These are phyloP conservation scores for Sterna hirundo DNA, from an alignment of 2,113 vertebrate genomes.

Conservation along the genomic window DNA sequence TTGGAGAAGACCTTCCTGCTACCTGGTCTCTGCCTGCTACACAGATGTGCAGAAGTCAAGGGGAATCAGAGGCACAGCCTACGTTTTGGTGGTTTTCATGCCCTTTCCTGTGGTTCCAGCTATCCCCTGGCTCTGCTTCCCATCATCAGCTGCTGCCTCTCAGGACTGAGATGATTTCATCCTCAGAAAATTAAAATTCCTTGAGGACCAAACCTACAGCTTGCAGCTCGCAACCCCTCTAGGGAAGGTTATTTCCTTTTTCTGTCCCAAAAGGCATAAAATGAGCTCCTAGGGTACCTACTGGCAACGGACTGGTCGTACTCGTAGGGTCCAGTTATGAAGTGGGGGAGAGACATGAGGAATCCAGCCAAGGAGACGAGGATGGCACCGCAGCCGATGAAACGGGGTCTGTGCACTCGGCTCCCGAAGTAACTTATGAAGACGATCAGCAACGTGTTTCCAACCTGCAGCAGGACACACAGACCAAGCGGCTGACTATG, in stretches of 20 bases:
- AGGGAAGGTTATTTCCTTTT: not conserved
- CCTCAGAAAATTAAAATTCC: not conserved
- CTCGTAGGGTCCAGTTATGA: slow-evolving; percentile 79
- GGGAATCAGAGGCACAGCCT: not conserved
- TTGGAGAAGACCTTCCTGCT: not conserved
- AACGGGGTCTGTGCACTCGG: slow-evolving; percentile 87
- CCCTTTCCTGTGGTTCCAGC: not conserved
- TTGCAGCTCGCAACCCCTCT: not conserved
- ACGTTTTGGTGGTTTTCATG: not conserved
- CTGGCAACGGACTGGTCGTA: slow-evolving; percentile 70
- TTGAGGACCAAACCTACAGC: not conserved
- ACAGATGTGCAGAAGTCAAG: not conserved
- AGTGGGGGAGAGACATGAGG: slow-evolving; percentile 88
- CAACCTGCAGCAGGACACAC: slow-evolving; percentile 78
- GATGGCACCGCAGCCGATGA: slow-evolving; percentile 87
- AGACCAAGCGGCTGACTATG: not conserved
- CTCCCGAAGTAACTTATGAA: slow-evolving; percentile 94
- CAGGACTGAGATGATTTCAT: not conserved
- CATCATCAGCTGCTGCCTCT: not conserved
- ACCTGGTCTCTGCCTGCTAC: not conserved
- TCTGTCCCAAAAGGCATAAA: not conserved
- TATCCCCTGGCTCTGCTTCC: not conserved
- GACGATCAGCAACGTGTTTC: slow-evolving; percentile 89
- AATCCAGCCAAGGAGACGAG: slow-evolving; percentile 83
- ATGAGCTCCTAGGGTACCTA: slow-evolving; percentile 62